Percentiles rank a stretch among this genome's conserved stretches.
Evolutionary conservation across 64 coral and sea anemone genomes (phyloP).

Genomic region (Trachythela sp.): DNA sequence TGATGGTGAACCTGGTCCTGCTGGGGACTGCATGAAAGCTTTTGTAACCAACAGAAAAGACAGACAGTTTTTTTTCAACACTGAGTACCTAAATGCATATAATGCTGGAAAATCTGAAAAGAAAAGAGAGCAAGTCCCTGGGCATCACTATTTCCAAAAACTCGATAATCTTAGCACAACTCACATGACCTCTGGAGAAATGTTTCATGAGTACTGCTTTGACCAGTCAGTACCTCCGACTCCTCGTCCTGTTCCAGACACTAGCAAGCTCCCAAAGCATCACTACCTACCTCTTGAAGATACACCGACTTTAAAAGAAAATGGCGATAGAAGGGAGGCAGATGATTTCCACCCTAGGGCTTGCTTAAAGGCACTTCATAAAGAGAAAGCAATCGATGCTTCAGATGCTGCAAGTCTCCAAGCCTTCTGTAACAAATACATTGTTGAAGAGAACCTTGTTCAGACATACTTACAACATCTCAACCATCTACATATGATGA

Average conservation of each 20-base stretch:
- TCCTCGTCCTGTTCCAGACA: conserved; percentile 48
- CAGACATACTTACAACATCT: conserved; percentile 40
- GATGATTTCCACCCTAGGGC: conserved; percentile 47
- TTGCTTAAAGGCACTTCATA: conserved; percentile 33
- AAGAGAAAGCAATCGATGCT: conserved; percentile 45
- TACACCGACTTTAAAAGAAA: conserved; percentile 21
- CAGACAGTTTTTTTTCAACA: not conserved
- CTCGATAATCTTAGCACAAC: conserved; percentile 23
- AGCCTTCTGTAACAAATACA: conserved; percentile 51
- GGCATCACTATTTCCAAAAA: conserved; percentile 48
- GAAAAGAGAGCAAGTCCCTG: conserved; percentile 39
- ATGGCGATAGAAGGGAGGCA: conserved; percentile 27
- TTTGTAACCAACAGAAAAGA: conserved; percentile 10
- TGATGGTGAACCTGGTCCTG: too few relatives aligned
- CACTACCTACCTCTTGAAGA: conserved; percentile 41
- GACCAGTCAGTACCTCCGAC: conserved; percentile 21
- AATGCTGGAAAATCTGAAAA: conserved; percentile 33
- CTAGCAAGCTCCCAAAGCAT: conserved; percentile 37
- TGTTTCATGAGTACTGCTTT: conserved; percentile 43
- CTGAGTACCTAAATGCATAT: not conserved
- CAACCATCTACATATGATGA: conserved; percentile 66
- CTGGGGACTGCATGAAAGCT: conserved; percentile 4
- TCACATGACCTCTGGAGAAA: conserved; percentile 48
- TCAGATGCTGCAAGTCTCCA: conserved; percentile 49
- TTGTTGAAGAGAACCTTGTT: conserved; percentile 60